Percentiles rank a stretch among this genome's conserved stretches.
phyloP scores from a whole-genome alignment of 2,888 invertebrate genomes.

The Macrosiphum euphorbiae region DNA sequence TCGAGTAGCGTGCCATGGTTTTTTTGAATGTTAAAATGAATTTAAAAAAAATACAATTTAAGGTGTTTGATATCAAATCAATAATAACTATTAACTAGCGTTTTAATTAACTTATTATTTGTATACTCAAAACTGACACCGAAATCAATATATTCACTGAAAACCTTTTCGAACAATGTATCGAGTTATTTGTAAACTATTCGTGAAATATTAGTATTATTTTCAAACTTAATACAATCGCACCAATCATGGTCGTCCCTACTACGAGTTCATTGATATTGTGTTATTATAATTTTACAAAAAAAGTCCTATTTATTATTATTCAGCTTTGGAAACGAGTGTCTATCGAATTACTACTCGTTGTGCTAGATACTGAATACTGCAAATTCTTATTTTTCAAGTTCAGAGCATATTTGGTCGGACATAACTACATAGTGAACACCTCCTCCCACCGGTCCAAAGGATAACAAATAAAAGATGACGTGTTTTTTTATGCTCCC shows the following conservation, averaged over 20 bases:
- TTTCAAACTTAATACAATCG: background rate
- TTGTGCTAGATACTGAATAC: background rate
- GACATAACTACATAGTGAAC: background rate
- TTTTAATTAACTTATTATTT: background rate
- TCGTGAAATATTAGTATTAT: background rate
- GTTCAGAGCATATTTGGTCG: background rate
- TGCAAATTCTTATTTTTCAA: background rate
- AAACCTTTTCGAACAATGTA: background rate
- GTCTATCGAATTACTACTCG: background rate
- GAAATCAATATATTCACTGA: background rate
- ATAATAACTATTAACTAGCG: too few relatives aligned
- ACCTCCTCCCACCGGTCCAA: background rate
- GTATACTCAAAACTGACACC: rapidly evolving
- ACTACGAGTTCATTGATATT: background rate
- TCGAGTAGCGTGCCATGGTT: too few relatives aligned
- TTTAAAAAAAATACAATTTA: too few relatives aligned
- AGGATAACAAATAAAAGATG: background rate
- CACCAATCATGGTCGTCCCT: background rate
- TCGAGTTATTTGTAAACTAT: background rate
- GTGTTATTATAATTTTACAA: background rate
- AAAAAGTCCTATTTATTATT: background rate
- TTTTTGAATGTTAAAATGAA: too few relatives aligned
- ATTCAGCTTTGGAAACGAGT: background rate
- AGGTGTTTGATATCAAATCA: too few relatives aligned
- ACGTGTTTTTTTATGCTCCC: background rate